Evolutionary conservation across 2,113 vertebrate genomes (phyloP), one percentile per base, ranked within the genome.

Genomic region (Morone saxatilis): DNA sequence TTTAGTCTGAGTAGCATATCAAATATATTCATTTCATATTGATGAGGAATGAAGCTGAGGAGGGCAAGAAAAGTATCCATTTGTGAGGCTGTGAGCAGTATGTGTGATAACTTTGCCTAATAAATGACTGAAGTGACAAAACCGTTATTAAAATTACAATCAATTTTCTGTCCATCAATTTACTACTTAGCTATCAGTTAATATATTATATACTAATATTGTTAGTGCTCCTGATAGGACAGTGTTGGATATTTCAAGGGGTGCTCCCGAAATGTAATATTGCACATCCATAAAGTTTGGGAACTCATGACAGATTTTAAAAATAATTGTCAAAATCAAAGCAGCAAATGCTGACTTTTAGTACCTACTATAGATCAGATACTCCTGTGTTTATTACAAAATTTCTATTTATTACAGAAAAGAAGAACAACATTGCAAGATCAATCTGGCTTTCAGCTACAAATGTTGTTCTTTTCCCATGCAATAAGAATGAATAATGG

Each of bases 241-340:
- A 10, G 45, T 48, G 10, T 50, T 74, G 54, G 41, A 20, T 62
- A 51, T 51, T 61, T 75, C 7, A 63, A 63, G 45, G 47, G 59
- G n/a, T 5, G 14, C 31, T n/a, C 5, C 6, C 19, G 70, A 3
- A 22, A 57, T 53, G 20, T 22, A 43, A 16, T 53, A 11, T 38
- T n/a, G 4, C 20, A 56, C 38, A 25, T 56, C 38, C 14, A 19
- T 11, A 25, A 17, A 25, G 53, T 17, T 31, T 31, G 12, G 45
- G 4, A 17, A 4, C 8, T 43, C 31, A 22, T 6, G 22, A 40
- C 20, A 43, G 1, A 54, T 12, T 53, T 7, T 7, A 41, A 62
- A 53, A 19, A 63, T 6, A 10, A n/a, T 0, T 19, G 36, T 38
- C 60, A 20, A 13, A 16, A 16, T 66, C 11, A 25, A 9, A 20